Evolutionary conservation across 1,140 invertebrate species (phyloP).

Genomic region (Bacillus rossius): DNA sequence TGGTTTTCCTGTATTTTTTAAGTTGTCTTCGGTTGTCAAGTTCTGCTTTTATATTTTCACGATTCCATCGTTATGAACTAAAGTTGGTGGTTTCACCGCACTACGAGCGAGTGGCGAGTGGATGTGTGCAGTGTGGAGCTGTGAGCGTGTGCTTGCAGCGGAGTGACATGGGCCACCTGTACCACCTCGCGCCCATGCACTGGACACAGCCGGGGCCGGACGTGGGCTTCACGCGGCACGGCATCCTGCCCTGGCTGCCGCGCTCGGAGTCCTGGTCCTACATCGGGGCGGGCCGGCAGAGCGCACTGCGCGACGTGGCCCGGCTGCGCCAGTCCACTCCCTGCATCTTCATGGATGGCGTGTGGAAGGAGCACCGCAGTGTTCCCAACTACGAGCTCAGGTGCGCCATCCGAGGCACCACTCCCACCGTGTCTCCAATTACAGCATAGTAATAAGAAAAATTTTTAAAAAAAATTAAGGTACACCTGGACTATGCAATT

Average conservation of each 20-base stretch:
- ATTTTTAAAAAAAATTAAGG: too few relatives aligned
- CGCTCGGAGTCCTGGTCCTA: slow-evolving; percentile 30
- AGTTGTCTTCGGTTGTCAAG: too few relatives aligned
- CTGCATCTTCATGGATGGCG: slow-evolving; percentile 61
- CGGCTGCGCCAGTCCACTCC: slow-evolving; percentile 52
- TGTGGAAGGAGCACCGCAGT: slow-evolving; percentile 53
- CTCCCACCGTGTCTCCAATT: too few relatives aligned
- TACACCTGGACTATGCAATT: too few relatives aligned
- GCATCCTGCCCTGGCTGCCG: slow-evolving; percentile 54
- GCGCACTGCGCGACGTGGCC: slow-evolving; percentile 49
- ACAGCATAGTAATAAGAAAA: too few relatives aligned
- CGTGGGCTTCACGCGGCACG: slow-evolving; percentile 42
- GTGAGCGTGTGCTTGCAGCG: slow-evolving; percentile 27
- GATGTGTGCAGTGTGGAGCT: too few relatives aligned
- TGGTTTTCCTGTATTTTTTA: too few relatives aligned
- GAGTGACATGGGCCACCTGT: slow-evolving; percentile 53
- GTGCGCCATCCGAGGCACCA: too few relatives aligned
- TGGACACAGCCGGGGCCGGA: slow-evolving; percentile 39
- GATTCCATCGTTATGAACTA: too few relatives aligned
- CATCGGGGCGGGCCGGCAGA: slow-evolving; percentile 41
- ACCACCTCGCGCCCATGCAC: slow-evolving; percentile 60
- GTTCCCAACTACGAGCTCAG: slow-evolving; percentile 58
- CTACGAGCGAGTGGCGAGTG: too few relatives aligned
- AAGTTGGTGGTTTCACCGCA: too few relatives aligned
- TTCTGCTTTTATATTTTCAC: too few relatives aligned